These are phyloP conservation scores for Papilio dardanus DNA, from an alignment of 1,140 invertebrate genomes.

Conservation along the genomic window DNA sequence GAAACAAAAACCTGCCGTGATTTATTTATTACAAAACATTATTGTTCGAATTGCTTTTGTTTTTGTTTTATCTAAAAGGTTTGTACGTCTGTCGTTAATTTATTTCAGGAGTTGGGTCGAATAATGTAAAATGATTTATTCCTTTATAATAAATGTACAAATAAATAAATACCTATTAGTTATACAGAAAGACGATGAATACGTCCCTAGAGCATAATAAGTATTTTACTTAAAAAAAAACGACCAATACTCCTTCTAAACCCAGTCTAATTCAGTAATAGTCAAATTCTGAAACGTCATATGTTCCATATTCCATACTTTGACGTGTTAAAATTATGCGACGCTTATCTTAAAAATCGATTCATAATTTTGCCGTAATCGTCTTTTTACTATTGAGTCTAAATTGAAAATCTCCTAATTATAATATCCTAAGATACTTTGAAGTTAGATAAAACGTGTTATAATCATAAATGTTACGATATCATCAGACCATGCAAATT, in stretches of 20 bases:
- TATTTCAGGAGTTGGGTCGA: background rate
- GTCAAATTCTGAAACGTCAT: no score
- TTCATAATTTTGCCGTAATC: no score
- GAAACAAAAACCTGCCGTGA: background rate
- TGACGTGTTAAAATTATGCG: no score
- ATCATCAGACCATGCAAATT: constrained; percentile 3
- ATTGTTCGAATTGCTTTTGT: constrained; percentile 8
- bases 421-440: background rate
- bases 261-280: no score
- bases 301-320: no score
- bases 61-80: constrained; percentile 14
- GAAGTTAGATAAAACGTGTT: background rate
- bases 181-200: no score
- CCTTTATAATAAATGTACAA: no score
- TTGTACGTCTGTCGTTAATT: background rate
- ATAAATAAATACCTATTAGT: no score
- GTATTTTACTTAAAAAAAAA: no score
- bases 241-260: background rate
- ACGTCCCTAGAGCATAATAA: no score
- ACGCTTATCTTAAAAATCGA: no score
- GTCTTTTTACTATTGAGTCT: background rate
- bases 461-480: constrained; percentile 14
- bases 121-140: no score
- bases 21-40: constrained; percentile 15
- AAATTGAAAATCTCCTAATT: background rate